Conservation (phyloP, 2,113 vertebrate genomes). For the Ophiodon elongatus region DNA sequence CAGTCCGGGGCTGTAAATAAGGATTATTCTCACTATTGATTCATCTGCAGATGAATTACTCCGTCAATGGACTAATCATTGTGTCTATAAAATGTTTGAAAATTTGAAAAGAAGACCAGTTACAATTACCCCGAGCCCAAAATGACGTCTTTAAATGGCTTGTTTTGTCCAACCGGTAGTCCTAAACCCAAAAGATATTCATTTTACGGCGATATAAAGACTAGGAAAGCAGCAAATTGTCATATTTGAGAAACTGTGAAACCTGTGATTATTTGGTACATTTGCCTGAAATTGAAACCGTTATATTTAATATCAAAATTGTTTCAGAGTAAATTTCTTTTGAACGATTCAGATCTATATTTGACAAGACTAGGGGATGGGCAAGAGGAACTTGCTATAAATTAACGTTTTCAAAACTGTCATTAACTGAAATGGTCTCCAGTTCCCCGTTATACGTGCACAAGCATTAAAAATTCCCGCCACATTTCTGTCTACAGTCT, state of each 20-base stretch:
- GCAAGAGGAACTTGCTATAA: neutral
- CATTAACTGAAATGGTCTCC: neutral
- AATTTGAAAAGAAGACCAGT: neutral
- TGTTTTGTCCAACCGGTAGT: neutral
- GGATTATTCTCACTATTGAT: neutral
- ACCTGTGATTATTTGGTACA: neutral
- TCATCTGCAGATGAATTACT: neutral
- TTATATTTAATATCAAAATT: neutral
- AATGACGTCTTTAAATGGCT: neutral
- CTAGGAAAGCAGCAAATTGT: neutral
- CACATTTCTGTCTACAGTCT: neutral
- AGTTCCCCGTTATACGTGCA: neutral
- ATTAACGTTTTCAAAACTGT: neutral
- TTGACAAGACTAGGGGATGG: too few relatives aligned
- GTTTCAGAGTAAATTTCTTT: neutral
- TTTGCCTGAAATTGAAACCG: neutral
- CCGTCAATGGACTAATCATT: neutral
- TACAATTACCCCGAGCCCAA: neutral
- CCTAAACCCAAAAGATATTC: neutral
- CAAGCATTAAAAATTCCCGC: neutral
- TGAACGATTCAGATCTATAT: neutral
- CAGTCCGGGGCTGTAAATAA: neutral
- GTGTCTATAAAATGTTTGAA: neutral
- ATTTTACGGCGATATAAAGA: neutral
- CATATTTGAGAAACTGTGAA: neutral